phyloP scores from a whole-genome alignment of 2,888 invertebrate genomes.

The Zonitis immaculata region DNA sequence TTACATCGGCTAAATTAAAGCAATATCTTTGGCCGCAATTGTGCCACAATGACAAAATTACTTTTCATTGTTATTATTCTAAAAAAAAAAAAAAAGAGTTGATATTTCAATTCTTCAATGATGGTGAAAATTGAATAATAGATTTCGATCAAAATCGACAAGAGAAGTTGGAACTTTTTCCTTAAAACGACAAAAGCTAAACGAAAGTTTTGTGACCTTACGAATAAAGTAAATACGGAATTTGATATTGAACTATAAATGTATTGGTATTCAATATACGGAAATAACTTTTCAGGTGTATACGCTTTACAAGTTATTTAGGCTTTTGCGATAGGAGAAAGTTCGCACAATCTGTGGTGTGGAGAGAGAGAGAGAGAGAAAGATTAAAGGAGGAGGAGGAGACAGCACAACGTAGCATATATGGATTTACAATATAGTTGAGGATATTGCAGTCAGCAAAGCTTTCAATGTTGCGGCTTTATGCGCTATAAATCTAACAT shows the following conservation, averaged over 20 bases:
- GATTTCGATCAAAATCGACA: background rate
- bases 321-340: no score
- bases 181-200: background rate
- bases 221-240: background rate
- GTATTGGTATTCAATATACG: slow-evolving; percentile 9
- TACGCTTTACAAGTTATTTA: slow-evolving; percentile 17
- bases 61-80: no score
- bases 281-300: slow-evolving; percentile 9
- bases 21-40: slow-evolving; percentile 19
- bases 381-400: no score
- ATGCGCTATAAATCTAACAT: slow-evolving; percentile 37
- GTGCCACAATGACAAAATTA: no score
- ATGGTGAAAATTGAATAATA: background rate
- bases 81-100: no score
- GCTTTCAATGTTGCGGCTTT: slow-evolving; percentile 35
- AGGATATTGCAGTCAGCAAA: slow-evolving; percentile 30
- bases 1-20: slow-evolving; percentile 34
- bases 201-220: background rate
- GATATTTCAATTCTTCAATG: no score
- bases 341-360: no score
- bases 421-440: slow-evolving; percentile 17
- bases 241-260: slow-evolving; percentile 5
- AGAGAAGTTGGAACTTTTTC: background rate
- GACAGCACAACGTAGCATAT: no score
- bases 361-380: no score